Percentiles rank a stretch among this genome's conserved stretches.
phyloP scores from a whole-genome alignment of 1,140 invertebrate genomes.

The Octopus sinensis region DNA sequence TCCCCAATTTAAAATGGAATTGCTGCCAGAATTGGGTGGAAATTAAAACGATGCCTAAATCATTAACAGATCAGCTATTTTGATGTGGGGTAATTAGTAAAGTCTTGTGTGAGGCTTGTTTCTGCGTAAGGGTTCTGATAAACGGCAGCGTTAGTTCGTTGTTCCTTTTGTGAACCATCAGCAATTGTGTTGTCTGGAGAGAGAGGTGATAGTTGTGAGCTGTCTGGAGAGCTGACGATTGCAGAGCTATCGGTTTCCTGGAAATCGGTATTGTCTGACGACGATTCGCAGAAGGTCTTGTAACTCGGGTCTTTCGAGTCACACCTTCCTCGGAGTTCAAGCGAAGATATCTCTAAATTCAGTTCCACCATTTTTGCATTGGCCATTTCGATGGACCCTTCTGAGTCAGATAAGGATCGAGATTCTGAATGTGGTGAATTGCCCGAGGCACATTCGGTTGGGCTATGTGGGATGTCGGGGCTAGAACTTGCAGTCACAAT shows the following conservation, averaged over 20 bases:
- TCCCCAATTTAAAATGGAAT: too few species aligned
- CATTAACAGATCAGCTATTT: neutral
- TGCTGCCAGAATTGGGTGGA: too few species aligned
- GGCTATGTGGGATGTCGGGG: constrained; percentile 2
- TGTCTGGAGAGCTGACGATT: constrained; percentile 11
- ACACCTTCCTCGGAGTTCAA: neutral
- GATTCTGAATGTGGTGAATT: neutral
- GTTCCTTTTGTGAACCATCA: neutral
- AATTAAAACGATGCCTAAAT: too few species aligned
- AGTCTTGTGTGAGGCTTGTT: neutral
- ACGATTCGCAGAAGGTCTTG: constrained; percentile 10
- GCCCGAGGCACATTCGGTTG: neutral
- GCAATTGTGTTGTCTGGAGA: neutral
- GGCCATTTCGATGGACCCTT: neutral
- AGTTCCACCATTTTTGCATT: neutral
- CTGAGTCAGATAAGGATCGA: neutral
- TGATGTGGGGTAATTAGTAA: neutral
- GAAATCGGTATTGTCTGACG: constrained; percentile 9
- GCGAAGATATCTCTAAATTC: constrained; percentile 1
- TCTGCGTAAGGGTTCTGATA: constrained; percentile 13
- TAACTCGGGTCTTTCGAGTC: neutral
- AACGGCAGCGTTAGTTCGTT: constrained; percentile 12
- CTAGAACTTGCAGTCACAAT: constrained; percentile 22
- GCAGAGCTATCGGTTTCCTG: constrained; percentile 11
- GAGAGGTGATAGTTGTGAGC: constrained; percentile 1